These are phyloP conservation scores for Gari tellinella DNA, from an alignment of 2,888 invertebrate genomes.

Conservation along the genomic window DNA sequence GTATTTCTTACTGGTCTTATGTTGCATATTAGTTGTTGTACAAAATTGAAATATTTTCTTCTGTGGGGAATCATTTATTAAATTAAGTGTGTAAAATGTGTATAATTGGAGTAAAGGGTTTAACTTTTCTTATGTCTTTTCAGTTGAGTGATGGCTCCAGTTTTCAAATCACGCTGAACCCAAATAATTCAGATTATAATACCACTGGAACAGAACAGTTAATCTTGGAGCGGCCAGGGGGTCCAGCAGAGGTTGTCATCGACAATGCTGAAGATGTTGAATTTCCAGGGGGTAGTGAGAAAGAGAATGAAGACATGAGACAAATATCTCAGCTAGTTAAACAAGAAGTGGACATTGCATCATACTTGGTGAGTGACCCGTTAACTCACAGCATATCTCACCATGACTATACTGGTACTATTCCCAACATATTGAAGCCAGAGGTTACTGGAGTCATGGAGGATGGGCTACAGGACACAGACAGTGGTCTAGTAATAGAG, in stretches of 20 bases:
- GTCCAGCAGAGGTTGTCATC: conserved; percentile 1
- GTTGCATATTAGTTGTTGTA: too few species aligned
- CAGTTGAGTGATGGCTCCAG: conserved; percentile 7
- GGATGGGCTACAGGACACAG: conserved; percentile 6
- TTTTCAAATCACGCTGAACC: conserved; percentile 30
- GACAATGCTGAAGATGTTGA: conserved; percentile 7
- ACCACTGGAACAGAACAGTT: conserved; percentile 30
- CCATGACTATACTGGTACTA: conserved; percentile 47
- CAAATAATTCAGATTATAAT: conserved; percentile 36
- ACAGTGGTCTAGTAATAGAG: conserved; percentile 48
- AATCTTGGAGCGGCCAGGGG: conserved; percentile 7
- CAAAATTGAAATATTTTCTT: too few species aligned
- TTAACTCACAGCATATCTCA: conserved; percentile 53
- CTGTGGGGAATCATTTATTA: neutral
- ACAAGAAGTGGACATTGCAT: conserved; percentile 17
- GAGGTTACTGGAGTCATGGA: conserved; percentile 11
- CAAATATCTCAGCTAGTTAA: conserved; percentile 4
- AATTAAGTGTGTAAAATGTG: too few species aligned
- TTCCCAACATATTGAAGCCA: conserved; percentile 30
- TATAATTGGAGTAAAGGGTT: too few species aligned
- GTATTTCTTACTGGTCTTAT: too few species aligned
- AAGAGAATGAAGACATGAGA: neutral
- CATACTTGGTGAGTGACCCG: conserved; percentile 28
- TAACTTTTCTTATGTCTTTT: conserved; percentile 11
- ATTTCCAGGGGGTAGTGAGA: neutral